phyloP scores from a whole-genome alignment of 2,888 invertebrate species.

The Epistrophe grossulariae region DNA sequence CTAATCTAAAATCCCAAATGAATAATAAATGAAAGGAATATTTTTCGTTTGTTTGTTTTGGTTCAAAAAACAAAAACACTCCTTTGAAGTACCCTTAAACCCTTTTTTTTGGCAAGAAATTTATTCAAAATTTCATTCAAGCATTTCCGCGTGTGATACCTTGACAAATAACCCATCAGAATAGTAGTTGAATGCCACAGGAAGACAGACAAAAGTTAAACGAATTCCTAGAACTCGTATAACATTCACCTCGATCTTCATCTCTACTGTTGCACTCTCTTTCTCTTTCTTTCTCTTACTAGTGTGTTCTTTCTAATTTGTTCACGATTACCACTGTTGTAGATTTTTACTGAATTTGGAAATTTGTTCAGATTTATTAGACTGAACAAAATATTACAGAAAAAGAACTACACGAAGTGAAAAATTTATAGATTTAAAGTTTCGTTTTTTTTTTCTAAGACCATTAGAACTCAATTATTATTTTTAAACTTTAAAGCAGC shows the following conservation, averaged over 20 bases:
- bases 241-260: conserved; percentile 56
- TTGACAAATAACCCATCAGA: conserved; percentile 55
- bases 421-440: no score
- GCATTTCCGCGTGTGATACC: conserved; percentile 66
- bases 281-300: not conserved
- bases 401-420: no score
- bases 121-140: conserved; percentile 66
- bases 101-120: conserved; percentile 17
- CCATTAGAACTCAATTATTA: no score
- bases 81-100: conserved; percentile 8
- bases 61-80: not conserved
- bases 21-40: conserved; percentile 58
- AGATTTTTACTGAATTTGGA: not conserved
- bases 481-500: no score
- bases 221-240: conserved; percentile 65
- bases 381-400: no score
- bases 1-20: conserved; percentile 47
- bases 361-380: no score
- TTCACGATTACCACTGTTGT: not conserved
- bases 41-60: not conserved
- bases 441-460: no score
- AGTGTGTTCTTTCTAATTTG: not conserved
- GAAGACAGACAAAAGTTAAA: conserved; percentile 69
- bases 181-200: conserved; percentile 44
- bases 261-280: conserved; percentile 3